Base-by-base conservation (phyloP, 2,113 vertebrate species). In the Anguilla rostrata region DNA sequence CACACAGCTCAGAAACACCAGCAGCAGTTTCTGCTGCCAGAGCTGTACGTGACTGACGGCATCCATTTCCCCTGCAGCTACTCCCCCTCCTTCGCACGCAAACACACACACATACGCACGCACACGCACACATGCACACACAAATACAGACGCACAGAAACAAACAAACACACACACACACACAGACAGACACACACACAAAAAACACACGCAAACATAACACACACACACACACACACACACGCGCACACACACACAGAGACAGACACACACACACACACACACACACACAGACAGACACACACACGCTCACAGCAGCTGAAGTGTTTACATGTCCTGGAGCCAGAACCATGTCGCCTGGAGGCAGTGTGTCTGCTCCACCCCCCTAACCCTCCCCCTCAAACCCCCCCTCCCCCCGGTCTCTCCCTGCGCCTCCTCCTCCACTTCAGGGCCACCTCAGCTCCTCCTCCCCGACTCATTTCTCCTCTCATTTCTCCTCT, bases 81-180 rank as follows among this genome's bases (percentile, higher is more conserved):
- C 78, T 39, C 78, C 11, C 2, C 78, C 78, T 29, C 15, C 34
- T 40, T 2, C 34, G n/a, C 5, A 14, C 20, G 18, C 16, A 12
- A 9, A n/a, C 5, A 29, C 14, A 39, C 26, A 34, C 5, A 34
- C 26, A 34, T 14, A 49, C 56, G 39, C 34, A 6, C 15, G n/a
- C 7, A 83, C 29, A 56, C 82, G 56, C 0, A 49, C 26, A 56
- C 41, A 49, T 0, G 5, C 63, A 56, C 46, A 83, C 83, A 18
- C 89, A 92, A 34, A 34, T 34, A 34, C 34, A 34, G 34, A 34
- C 34, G 43, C 78, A 88, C 63, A 29, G 88, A 89, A 60, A 56
- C 90, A 91, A 66, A 78, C 43, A 85, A 39, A 86, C 56, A 81
- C 20, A 80, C 78, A 85, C 49, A 84, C 39, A 87, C 63, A 85